Conservation (phyloP, 2,113 vertebrate species). For the Thomomys bottae region DNA sequence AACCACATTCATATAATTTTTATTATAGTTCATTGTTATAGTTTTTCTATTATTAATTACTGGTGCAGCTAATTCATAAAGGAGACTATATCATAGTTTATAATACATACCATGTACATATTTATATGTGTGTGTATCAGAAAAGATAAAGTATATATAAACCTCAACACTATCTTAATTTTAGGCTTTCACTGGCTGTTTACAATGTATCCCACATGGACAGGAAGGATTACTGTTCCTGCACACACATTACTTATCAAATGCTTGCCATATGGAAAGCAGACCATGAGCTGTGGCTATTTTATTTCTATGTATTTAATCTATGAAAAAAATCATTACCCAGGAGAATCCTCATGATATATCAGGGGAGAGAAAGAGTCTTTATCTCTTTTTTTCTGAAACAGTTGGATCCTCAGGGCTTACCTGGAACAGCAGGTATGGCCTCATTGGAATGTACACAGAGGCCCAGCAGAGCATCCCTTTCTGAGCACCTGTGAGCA, state of each 20-base stretch:
- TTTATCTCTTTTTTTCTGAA: background rate
- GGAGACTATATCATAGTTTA: background rate
- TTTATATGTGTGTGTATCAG: background rate
- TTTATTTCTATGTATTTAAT: conserved; percentile 6
- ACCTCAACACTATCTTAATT: background rate
- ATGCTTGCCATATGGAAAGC: background rate
- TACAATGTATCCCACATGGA: background rate
- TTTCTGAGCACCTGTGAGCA: conserved; percentile 87
- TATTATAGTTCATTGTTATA: background rate
- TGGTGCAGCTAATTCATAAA: background rate
- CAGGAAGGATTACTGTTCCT: background rate
- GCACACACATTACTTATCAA: background rate
- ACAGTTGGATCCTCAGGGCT: conserved; percentile 18
- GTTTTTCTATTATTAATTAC: background rate
- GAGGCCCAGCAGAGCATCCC: conserved; percentile 81
- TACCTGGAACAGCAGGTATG: conserved; percentile 86
- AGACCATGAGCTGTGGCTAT: background rate
- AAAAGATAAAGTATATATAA: background rate
- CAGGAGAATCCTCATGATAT: background rate
- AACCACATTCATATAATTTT: background rate
- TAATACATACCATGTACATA: too few relatives aligned
- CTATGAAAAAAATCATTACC: background rate
- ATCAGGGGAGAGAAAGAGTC: background rate
- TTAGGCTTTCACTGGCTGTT: background rate
- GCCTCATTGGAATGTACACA: conserved; percentile 84